Percentiles rank a stretch among this genome's conserved stretches.
These are phyloP conservation scores for Steromphala cineraria DNA, from an alignment of 2,888 invertebrate species.

Conservation along the genomic window DNA sequence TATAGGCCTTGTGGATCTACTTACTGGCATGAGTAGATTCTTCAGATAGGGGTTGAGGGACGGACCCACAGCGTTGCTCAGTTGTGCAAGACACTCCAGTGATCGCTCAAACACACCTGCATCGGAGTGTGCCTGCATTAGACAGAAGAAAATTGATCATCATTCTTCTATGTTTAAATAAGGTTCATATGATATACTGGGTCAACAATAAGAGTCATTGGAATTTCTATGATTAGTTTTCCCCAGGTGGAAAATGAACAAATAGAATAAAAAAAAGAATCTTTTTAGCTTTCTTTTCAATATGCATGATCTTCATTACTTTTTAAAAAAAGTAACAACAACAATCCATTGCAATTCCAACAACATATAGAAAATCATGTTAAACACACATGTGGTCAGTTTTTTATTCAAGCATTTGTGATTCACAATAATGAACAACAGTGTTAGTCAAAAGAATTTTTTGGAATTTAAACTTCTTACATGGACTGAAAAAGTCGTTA, in stretches of 20 bases:
- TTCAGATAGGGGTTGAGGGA: conserved; percentile 72
- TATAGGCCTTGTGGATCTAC: conserved; percentile 28
- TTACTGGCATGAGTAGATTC: conserved; percentile 69
- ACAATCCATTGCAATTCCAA: background rate
- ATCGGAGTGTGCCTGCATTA: conserved; percentile 58
- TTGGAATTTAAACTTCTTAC: background rate
- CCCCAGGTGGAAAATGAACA: too few relatives aligned
- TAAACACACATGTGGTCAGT: too few relatives aligned
- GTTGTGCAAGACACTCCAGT: conserved; percentile 64
- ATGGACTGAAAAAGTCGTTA: background rate
- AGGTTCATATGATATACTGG: too few relatives aligned
- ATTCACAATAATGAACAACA: too few relatives aligned
- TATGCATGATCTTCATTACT: too few relatives aligned
- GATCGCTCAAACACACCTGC: conserved; percentile 67
- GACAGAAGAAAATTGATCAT: background rate
- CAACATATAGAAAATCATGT: background rate
- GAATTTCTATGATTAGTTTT: too few relatives aligned
- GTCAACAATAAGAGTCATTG: too few relatives aligned
- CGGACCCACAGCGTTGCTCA: conserved; percentile 70
- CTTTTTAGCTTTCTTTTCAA: too few relatives aligned
- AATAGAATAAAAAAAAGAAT: too few relatives aligned
- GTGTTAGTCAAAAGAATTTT: background rate
- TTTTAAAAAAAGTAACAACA: too few relatives aligned
- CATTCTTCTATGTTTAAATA: background rate
- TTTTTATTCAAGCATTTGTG: too few relatives aligned